phyloP scores from a whole-genome alignment of 2,888 invertebrate genomes.

The Rutpela maculata region DNA sequence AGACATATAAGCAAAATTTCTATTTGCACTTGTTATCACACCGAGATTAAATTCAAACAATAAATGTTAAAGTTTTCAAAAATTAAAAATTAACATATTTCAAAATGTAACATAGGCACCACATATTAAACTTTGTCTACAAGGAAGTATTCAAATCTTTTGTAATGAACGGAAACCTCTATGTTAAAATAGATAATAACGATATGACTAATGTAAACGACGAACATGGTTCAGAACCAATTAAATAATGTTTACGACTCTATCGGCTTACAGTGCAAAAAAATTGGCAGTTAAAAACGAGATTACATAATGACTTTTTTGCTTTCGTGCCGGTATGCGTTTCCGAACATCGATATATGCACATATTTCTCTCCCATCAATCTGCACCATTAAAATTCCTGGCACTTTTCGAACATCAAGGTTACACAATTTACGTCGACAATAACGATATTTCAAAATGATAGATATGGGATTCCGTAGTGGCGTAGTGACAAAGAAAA shows the following conservation, averaged over 20 bases:
- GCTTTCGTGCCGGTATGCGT: background rate
- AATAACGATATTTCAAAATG: conserved; percentile 32
- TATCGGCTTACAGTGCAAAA: background rate
- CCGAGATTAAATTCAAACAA: too few relatives aligned
- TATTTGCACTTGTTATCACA: too few relatives aligned
- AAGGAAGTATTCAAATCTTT: too few relatives aligned
- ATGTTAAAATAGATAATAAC: background rate
- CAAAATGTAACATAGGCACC: too few relatives aligned
- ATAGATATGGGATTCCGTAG: conserved; percentile 41
- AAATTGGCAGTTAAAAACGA: conserved; percentile 1
- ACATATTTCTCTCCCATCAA: conserved; percentile 30
- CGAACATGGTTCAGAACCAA: background rate
- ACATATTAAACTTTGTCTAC: too few relatives aligned
- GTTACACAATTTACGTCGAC: conserved; percentile 34
- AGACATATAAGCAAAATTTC: too few relatives aligned
- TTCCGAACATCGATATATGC: background rate
- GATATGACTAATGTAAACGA: background rate
- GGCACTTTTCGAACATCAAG: conserved; percentile 38
- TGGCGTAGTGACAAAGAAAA: conserved; percentile 41
- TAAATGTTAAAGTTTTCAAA: too few relatives aligned
- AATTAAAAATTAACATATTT: too few relatives aligned
- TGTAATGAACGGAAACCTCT: too few relatives aligned
- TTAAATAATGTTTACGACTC: background rate
- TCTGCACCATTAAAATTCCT: conserved; percentile 36
- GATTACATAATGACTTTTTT: conserved; percentile 15